These are phyloP conservation scores for Rhadina sibilatrix DNA, from an alignment of 2,113 vertebrate species.

Conservation along the genomic window DNA sequence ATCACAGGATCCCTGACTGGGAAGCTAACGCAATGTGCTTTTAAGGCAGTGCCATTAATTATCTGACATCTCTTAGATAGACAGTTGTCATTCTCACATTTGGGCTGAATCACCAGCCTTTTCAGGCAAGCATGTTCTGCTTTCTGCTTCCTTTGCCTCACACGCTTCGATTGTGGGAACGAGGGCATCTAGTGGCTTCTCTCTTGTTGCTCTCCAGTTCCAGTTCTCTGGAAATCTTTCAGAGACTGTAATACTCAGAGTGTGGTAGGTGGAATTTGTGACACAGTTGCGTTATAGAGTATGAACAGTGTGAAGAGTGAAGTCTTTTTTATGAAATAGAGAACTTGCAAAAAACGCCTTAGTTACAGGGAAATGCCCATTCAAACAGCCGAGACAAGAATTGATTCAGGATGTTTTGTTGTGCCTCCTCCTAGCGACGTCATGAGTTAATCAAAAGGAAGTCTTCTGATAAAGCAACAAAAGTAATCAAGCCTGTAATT, in stretches of 20 bases:
- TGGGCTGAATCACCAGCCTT: neutral
- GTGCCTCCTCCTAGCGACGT: slow-evolving; percentile 20
- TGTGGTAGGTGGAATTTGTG: neutral
- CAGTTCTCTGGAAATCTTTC: too few relatives aligned
- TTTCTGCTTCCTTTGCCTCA: neutral
- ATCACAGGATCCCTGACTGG: neutral
- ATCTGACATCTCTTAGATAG: neutral
- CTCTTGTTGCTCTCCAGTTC: neutral
- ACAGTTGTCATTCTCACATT: neutral
- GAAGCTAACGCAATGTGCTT: neutral
- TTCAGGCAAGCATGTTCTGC: neutral
- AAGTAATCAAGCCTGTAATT: slow-evolving; percentile 68
- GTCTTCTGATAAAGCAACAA: slow-evolving; percentile 36
- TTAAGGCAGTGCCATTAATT: neutral
- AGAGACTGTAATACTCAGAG: neutral
- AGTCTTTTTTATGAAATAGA: neutral
- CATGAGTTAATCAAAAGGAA: slow-evolving; percentile 41
- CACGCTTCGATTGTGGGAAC: neutral
- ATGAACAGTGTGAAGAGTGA: neutral
- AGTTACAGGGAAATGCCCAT: slow-evolving; percentile 28
- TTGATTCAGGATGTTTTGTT: neutral
- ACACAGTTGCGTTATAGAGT: neutral
- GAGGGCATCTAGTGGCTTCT: neutral
- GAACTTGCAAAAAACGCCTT: slow-evolving; percentile 11
- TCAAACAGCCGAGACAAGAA: slow-evolving; percentile 17